Evolutionary conservation across 2,113 vertebrate species (phyloP), one percentile per base, ranked within the genome.

Genomic region (Bambusicola thoracicus): DNA sequence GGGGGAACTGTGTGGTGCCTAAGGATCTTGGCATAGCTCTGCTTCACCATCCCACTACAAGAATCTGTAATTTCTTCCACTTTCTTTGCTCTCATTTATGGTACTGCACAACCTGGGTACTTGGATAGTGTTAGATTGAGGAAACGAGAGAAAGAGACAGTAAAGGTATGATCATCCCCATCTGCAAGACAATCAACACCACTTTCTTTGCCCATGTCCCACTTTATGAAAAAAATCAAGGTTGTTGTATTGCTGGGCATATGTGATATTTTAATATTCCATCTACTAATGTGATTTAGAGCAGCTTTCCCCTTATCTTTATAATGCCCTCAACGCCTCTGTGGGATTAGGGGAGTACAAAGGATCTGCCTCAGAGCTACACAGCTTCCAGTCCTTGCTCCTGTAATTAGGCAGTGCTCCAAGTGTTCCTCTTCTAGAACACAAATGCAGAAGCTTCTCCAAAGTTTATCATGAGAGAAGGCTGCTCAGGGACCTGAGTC

Each of bases 291-390:
- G 7, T 44, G 68, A 66, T 78, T 92, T 46, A 83, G 38, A 86
- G 29, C 4, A 56, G 18, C 21, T 92, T 81, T 2, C 0, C 4
- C 6, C 5, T 61, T 76, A 32, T 41, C 38, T 86, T 25, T 66
- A 55, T 62, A 74, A 88, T 25, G 34, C 5, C 2, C 11, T 80
- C 34, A 49, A 46, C 6, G 30, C 0, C 0, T 67, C 34, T 81
- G 10, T 43, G 41, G 13, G 32, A 67, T 22, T 67, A 88, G 43
- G 6, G 2, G 2, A 95, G 68, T 9, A 83, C 4, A 79, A 89
- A 76, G 1, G 3, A 1, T 73, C 49, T 62, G 16, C 29, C 4
- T 66, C 30, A 84, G 18, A 8, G 11, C 27, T 58, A 11, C 38
- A 15, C 6, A 51, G 8, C 17, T 72, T 79, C 48, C 20, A 53